A percentile compares a stretch with the other conserved stretches of the same genome.
These are phyloP conservation scores for Spodoptera frugiperda DNA, from an alignment of 1,140 invertebrate genomes.

Conservation along the genomic window DNA sequence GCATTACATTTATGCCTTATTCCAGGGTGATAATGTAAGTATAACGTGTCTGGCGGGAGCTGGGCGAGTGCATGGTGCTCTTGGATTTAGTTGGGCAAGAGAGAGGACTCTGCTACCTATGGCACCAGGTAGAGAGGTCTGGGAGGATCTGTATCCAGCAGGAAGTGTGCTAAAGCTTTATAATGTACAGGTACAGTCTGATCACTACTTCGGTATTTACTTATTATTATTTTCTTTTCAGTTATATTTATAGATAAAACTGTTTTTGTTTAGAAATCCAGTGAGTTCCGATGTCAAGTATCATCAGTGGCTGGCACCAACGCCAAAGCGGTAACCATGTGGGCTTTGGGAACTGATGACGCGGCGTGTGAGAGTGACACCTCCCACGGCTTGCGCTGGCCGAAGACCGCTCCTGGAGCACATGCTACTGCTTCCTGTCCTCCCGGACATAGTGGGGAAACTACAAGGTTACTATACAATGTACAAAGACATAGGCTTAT, in stretches of 20 bases:
- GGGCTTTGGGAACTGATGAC: slow-evolving; percentile 71
- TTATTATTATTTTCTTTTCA: no score
- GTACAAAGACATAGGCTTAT: background rate
- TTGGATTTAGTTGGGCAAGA: slow-evolving; percentile 93
- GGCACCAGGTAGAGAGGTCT: slow-evolving; percentile 90
- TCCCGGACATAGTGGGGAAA: slow-evolving; percentile 77
- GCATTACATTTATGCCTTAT: background rate
- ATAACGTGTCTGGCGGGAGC: slow-evolving; percentile 89
- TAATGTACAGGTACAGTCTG: slow-evolving; percentile 88
- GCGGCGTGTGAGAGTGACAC: slow-evolving; percentile 70
- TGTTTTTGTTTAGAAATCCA: slow-evolving; percentile 74
- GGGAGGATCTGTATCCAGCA: slow-evolving; percentile 92
- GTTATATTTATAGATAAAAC: no score
- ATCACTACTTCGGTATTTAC: background rate
- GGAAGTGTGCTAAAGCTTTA: slow-evolving; percentile 92
- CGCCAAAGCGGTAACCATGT: slow-evolving; percentile 76
- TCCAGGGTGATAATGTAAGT: slow-evolving; percentile 88
- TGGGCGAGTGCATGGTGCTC: slow-evolving; percentile 86
- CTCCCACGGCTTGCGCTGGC: slow-evolving; percentile 80
- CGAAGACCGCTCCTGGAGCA: slow-evolving; percentile 79
- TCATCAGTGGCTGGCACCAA: slow-evolving; percentile 81
- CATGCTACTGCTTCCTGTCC: slow-evolving; percentile 76
- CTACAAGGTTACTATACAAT: slow-evolving; percentile 68
- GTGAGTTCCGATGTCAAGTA: slow-evolving; percentile 83
- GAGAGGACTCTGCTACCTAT: slow-evolving; percentile 91